These are phyloP conservation scores for Abscondita cerata DNA, from an alignment of 2,888 invertebrate species.

Conservation along the genomic window DNA sequence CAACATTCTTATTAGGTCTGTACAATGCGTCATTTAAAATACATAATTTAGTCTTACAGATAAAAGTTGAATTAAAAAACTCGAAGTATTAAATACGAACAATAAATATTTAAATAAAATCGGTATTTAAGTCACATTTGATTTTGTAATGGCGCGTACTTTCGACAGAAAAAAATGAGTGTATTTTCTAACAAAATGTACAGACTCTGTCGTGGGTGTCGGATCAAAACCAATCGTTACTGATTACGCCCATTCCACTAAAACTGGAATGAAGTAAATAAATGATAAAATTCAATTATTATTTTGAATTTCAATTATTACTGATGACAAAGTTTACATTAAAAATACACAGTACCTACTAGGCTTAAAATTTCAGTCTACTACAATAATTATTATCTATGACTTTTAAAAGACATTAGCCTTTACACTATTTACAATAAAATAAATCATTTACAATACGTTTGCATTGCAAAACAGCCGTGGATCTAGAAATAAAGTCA, in stretches of 20 bases:
- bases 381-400: slow-evolving; percentile 56
- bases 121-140: too few relatives aligned
- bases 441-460: slow-evolving; percentile 53
- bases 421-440: slow-evolving; percentile 62
- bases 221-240: slow-evolving; percentile 53
- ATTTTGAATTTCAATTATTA: slow-evolving; percentile 38
- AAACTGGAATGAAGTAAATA: slow-evolving; percentile 57
- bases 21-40: slow-evolving; percentile 55
- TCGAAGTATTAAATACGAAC: too few relatives aligned
- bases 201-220: slow-evolving; percentile 53
- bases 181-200: slow-evolving; percentile 51
- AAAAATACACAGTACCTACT: slow-evolving; percentile 57
- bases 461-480: slow-evolving; percentile 49
- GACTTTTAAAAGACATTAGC: slow-evolving; percentile 56
- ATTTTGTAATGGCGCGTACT: too few relatives aligned
- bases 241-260: slow-evolving; percentile 57
- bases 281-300: slow-evolving; percentile 28
- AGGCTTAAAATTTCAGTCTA: slow-evolving; percentile 55
- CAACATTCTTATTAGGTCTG: slow-evolving; percentile 59
- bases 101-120: too few relatives aligned
- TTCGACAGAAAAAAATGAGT: too few relatives aligned
- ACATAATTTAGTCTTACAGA: too few relatives aligned
- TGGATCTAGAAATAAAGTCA: slow-evolving; percentile 46
- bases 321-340: slow-evolving; percentile 52
- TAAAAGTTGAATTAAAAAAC: too few relatives aligned